These are phyloP conservation scores for Caenorhabditis uteleia DNA, from an alignment of 2,888 invertebrate genomes.

Conservation along the genomic window DNA sequence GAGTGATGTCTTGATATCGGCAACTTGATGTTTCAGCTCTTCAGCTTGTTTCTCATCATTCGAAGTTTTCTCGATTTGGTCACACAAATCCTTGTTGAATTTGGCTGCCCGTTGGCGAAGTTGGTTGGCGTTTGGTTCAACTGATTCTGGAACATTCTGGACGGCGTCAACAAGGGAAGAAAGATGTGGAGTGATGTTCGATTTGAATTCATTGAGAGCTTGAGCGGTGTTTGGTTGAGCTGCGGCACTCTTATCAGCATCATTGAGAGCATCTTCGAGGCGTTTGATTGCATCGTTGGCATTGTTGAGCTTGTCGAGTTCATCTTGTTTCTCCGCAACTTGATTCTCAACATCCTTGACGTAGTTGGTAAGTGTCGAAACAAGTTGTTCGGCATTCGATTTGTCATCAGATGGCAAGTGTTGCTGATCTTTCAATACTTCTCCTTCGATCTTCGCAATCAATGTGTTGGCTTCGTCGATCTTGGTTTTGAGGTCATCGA, in stretches of 20 bases:
- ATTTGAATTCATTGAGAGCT: slow-evolving; percentile 33
- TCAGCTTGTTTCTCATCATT: slow-evolving; percentile 21
- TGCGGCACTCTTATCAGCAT: slow-evolving; percentile 22
- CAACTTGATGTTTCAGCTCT: slow-evolving; percentile 28
- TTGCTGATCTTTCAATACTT: slow-evolving; percentile 33
- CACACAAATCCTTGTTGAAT: slow-evolving; percentile 26
- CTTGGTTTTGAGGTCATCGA: slow-evolving; percentile 25
- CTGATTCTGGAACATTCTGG: slow-evolving; percentile 14
- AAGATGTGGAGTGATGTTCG: slow-evolving; percentile 21
- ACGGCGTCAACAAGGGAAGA: slow-evolving; percentile 22
- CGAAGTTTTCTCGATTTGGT: slow-evolving; percentile 14
- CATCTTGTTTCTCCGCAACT: slow-evolving; percentile 26
- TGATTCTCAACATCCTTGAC: slow-evolving; percentile 30
- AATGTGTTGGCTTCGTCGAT: slow-evolving; percentile 32
- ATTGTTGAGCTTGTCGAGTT: slow-evolving; percentile 29
- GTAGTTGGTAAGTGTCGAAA: slow-evolving; percentile 16
- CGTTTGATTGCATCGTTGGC: slow-evolving; percentile 35
- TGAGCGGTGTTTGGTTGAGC: slow-evolving; percentile 16
- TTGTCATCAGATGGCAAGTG: slow-evolving; percentile 34
- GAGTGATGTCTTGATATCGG: slow-evolving; percentile 10
- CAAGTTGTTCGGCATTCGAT: slow-evolving; percentile 31
- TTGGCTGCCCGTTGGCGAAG: slow-evolving; percentile 23
- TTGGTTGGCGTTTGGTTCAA: slow-evolving; percentile 11
- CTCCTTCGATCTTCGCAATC: slow-evolving; percentile 43
- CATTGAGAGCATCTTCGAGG: slow-evolving; percentile 33